Evolutionary conservation across 1,140 invertebrate genomes (phyloP), one percentile per base, ranked within the genome.

Genomic region (Physella acuta): DNA sequence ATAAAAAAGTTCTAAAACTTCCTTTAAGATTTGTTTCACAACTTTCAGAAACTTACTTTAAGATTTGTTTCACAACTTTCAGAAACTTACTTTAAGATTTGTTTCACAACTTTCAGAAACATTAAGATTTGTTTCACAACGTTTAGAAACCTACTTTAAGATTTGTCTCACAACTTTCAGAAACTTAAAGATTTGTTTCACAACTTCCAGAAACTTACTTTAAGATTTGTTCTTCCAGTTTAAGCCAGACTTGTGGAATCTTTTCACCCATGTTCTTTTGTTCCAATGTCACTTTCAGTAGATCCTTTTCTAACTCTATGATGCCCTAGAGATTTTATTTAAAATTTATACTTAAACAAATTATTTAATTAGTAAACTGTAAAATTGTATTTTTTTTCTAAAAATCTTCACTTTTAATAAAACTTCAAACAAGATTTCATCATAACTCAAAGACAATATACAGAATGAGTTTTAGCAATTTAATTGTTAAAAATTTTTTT

Each of bases 191-290:
- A 79, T 80, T 49, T 76, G 76, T 26, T 77, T 75, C 71, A n/a
- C n/a, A n/a, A n/a, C n/a, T 58, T n/a, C 20, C 20, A 30, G 5
- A 28, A 17, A 51, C 77, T 73, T 70, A 77, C 76, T 51, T 67
- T 11, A 77, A 60, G 11, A 79, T 80, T 49, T 76, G 76, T 26
- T n/a, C n/a, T n/a, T 84, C 83, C 75, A 82, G 71, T 62, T 78
- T 81, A 1, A 83, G 75, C 82, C 83, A 84, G 20, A 80, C 81
- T 67, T 84, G 74, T 11, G 83, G 83, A 31, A 84, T 80, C 51
- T 82, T 78, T 70, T 84, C 82, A 28, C 81, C 81, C 82, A 83
- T 83, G 72, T 83, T 80, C 24, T 72, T 76, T 70, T 79, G 75
- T n/a, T 72, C 74, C 66, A 81, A 66, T n/a, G 81, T 78, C 17